Conservation (phyloP, 2,113 vertebrate genomes). For the Ceratotherium simum region DNA sequence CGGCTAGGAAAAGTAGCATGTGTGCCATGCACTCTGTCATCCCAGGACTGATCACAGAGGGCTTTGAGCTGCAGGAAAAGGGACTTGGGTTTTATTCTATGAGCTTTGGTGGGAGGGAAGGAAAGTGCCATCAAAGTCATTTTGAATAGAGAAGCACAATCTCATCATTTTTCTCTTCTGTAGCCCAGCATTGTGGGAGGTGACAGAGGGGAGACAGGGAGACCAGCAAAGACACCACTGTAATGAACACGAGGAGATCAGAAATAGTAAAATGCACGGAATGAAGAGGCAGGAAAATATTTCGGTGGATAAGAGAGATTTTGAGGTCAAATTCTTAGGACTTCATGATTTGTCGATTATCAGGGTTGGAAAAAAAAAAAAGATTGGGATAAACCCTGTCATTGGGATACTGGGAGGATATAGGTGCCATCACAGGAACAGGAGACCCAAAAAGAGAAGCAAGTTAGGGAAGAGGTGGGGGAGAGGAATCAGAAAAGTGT, state of each 20-base stretch:
- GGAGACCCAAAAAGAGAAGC: neutral
- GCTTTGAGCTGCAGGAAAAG: neutral
- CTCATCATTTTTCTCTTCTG: neutral
- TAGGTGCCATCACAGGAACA: neutral
- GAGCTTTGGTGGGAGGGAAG: neutral
- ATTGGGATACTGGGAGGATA: neutral
- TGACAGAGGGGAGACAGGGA: fast-evolving
- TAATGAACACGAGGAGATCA: neutral
- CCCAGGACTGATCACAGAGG: neutral
- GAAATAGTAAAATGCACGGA: neutral
- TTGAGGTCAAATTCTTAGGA: neutral
- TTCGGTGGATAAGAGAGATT: neutral
- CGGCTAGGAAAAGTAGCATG: fast-evolving
- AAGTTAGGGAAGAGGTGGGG: too few species aligned
- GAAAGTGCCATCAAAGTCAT: neutral
- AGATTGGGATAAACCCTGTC: neutral
- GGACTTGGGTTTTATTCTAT: neutral
- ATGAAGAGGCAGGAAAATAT: neutral
- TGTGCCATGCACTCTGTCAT: neutral
- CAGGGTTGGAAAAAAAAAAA: neutral
- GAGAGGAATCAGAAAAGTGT: neutral
- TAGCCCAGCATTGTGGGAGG: fast-evolving
- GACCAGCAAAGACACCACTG: too few species aligned
- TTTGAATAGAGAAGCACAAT: neutral
- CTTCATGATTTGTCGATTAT: neutral